These are phyloP conservation scores for Galago senegalensis DNA, from an alignment of 2,797 vertebrate genomes.

Conservation along the genomic window DNA sequence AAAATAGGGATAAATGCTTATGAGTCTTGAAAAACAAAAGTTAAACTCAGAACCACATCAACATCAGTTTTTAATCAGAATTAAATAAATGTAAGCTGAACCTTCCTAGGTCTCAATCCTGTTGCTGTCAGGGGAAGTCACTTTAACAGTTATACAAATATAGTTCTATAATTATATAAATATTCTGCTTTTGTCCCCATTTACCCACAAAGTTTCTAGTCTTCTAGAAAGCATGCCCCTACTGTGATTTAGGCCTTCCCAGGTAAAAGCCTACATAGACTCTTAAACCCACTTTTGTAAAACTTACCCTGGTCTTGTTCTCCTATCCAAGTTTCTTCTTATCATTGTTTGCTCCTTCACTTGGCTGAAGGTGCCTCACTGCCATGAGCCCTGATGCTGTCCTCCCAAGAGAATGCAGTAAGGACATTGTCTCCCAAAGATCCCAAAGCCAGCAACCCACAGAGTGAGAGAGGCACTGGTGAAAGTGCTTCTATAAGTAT, in stretches of 20 bases:
- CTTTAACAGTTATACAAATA: not conserved
- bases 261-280: accelerated
- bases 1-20: not conserved
- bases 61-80: not conserved
- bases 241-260: not conserved
- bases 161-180: not conserved
- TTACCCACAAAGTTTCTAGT: not conserved
- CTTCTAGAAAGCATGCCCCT: not conserved
- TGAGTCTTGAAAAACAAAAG: not conserved
- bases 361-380: not conserved
- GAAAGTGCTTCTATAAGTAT: not conserved
- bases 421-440: not conserved
- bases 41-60: not conserved
- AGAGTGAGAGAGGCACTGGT: not conserved
- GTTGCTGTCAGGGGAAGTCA: not conserved
- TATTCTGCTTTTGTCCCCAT: not conserved
- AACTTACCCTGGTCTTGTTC: not conserved
- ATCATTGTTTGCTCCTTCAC: not conserved
- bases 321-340: not conserved
- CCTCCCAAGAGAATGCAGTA: not conserved
- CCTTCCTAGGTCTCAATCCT: not conserved
- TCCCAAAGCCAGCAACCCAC: not conserved
- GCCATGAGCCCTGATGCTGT: not conserved
- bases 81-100: constrained; percentile 42
- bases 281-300: not conserved